A percentile compares a stretch with the other conserved stretches of the same genome.
These are phyloP conservation scores for Coturnix japonica DNA, from an alignment of 2,113 vertebrate genomes.

Conservation along the genomic window DNA sequence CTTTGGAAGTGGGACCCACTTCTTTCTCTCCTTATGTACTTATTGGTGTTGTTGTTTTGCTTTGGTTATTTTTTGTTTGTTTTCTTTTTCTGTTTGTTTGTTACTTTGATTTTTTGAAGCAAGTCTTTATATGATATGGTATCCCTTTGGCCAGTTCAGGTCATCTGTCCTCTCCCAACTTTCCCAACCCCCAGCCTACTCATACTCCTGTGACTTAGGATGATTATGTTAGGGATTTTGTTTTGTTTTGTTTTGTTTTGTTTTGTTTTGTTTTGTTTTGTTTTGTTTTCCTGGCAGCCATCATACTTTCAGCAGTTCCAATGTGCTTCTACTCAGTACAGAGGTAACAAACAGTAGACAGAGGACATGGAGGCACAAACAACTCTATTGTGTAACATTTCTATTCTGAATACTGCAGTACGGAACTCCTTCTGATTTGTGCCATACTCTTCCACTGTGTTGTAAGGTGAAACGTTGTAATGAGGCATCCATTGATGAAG, in stretches of 20 bases:
- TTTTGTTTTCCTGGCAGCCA: neutral
- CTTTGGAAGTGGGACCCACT: neutral
- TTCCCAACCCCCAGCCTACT: neutral
- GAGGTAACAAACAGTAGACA: neutral
- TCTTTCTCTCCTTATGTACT: neutral
- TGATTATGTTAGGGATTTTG: accelerated
- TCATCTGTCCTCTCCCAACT: neutral
- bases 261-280: no score
- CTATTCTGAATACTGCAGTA: neutral
- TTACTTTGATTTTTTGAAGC: neutral
- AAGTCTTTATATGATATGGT: neutral
- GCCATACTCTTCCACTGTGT: neutral
- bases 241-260: neutral
- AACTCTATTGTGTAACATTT: neutral
- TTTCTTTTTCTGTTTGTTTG: neutral
- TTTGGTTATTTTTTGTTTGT: neutral
- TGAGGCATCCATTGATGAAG: neutral
- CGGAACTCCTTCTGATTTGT: neutral
- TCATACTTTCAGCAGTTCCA: neutral
- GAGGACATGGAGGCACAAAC: neutral
- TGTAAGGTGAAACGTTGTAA: neutral
- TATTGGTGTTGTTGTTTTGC: no score
- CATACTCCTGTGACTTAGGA: neutral
- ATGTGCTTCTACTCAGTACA: neutral
- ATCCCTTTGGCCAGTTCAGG: neutral